These are phyloP conservation scores for Drosophila hydei DNA, from an alignment of 1,140 invertebrate genomes.

Conservation along the genomic window DNA sequence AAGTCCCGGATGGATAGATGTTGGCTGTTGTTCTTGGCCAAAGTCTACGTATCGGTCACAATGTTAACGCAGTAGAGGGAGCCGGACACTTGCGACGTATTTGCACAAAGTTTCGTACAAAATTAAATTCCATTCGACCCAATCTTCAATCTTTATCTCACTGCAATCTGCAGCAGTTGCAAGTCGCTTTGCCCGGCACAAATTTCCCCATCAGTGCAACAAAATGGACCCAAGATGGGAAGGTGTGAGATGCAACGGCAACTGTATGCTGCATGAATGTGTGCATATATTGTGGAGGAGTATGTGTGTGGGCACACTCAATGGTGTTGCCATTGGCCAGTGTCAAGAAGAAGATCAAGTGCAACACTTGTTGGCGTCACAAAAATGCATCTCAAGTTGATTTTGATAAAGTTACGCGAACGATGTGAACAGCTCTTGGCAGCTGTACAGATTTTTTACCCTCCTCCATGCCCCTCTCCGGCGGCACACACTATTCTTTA, in stretches of 20 bases:
- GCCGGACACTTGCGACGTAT: constrained; percentile 27
- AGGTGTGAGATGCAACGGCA: constrained; percentile 14
- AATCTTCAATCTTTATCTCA: constrained; percentile 24
- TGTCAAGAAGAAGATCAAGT: constrained; percentile 75
- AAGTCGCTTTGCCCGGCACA: constrained; percentile 22
- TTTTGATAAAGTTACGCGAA: constrained; percentile 48
- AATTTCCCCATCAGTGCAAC: constrained; percentile 20
- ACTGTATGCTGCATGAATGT: not conserved
- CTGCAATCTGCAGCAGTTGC: constrained; percentile 24
- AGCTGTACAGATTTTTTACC: constrained; percentile 24
- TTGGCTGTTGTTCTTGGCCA: constrained; percentile 25
- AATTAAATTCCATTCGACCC: constrained; percentile 66
- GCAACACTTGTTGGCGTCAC: constrained; percentile 76
- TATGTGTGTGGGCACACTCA: constrained; percentile 51
- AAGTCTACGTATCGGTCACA: constrained; percentile 27
- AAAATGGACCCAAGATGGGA: constrained; percentile 38
- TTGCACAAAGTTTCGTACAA: constrained; percentile 59
- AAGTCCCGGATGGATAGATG: constrained; percentile 12
- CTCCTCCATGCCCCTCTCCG: not conserved
- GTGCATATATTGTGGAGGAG: not conserved
- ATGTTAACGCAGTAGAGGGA: constrained; percentile 20
- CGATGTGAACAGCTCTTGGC: constrained; percentile 39
- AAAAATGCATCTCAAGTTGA: constrained; percentile 60
- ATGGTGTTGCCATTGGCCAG: constrained; percentile 55
- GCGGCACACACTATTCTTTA: not conserved